Evolutionary conservation across 2,888 invertebrate species (phyloP), one percentile per base, ranked within the genome.

Genomic region (Heterodera filipjevi): DNA sequence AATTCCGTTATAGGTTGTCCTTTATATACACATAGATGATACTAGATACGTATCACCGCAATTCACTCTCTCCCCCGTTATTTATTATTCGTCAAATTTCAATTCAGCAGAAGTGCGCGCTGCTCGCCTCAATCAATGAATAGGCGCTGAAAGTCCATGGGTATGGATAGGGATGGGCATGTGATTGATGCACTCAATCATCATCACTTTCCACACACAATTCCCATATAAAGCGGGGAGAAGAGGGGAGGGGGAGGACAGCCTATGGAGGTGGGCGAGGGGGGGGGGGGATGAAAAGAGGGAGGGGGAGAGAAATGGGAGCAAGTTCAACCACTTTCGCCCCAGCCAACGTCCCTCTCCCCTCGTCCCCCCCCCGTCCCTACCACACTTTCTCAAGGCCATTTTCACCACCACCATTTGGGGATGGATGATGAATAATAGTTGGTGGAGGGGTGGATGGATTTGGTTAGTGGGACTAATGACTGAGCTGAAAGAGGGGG

Each of bases 41-140:
- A n/a, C n/a, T n/a, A n/a, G n/a, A n/a, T n/a, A n/a, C n/a, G n/a
- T n/a, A n/a, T n/a, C n/a, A n/a, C 12, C 44, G 44, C n/a, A 59
- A 10, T 5, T 5, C 59, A 5, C 10, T 12, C 27, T 27, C 27
- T 59, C 59, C n/a, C n/a, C n/a, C n/a, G n/a, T n/a, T n/a, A n/a
- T n/a, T 59, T 59, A 59, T 59, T 59, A 59, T 59, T 27, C 59
- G n/a, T 59, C 59, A 59, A 59, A 59, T 59, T 59, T 27, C 59
- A n/a, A 59, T 59, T 59, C 12, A 10, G 8, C 12, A 10, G 6
- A n/a, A 27, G 12, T 59, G 59, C 59, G n/a, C 59, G 12, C n/a
- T n/a, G n/a, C n/a, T n/a, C 59, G 59, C 59, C 27, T n/a, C 59
- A 59, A 59, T 59, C 59, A 59, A 59, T 59, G 59, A 27, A 49